Base-by-base conservation (phyloP, 2,888 invertebrate species). In the Stictocephala bisonia region DNA sequence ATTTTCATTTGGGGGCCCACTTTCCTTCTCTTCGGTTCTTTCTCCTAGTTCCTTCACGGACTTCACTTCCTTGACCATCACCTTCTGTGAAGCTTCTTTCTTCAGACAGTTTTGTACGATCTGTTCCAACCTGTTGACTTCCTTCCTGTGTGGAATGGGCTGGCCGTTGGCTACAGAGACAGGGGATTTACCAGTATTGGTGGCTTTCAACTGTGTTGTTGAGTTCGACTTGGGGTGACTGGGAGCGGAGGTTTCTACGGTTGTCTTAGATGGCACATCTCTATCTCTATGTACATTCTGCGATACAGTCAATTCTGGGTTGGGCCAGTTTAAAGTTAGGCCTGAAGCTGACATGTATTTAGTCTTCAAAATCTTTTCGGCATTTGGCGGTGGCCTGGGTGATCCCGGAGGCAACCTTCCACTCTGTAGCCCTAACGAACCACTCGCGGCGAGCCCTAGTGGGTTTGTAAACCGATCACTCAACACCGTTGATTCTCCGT, bases 381-480 rank as follows among this genome's bases (percentile, higher is more conserved):
- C 66, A 51, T 51, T 66, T 24, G 66, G 64, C 13, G 72, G 66
- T 9, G 66, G 48, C n/a, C 41, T 11, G 24, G 64, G 53, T 2
- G 72, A 64, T 9, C 66, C 66, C n/a, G 53, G 66, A 1, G 66
- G 51, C 18, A 53, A 27, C 44, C 26, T 64, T 4, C 64, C 64
- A 15, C 64, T 44, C 18, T 64, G 40, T 9, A 64, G 15, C 15
- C 15, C 44, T 7, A 44, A 44, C 4, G 44, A 15, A n/a, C 44
- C 44, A 4, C 15, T 15, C 9, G 26, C 26, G 13, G 13, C 53
- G 60, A 67, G 9, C 58, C 68, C 20, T 68, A 76, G 9, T 68
- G 75, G 56, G 71, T 76, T 1, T 66, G 31, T 35, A 71, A 53
- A 4, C 71, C 76, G 13, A 71, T 76, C 76, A 15, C 71, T 73